These are phyloP conservation scores for Drosophila nr. perissopoda DNA, from an alignment of 2,888 invertebrate species.

Conservation along the genomic window DNA sequence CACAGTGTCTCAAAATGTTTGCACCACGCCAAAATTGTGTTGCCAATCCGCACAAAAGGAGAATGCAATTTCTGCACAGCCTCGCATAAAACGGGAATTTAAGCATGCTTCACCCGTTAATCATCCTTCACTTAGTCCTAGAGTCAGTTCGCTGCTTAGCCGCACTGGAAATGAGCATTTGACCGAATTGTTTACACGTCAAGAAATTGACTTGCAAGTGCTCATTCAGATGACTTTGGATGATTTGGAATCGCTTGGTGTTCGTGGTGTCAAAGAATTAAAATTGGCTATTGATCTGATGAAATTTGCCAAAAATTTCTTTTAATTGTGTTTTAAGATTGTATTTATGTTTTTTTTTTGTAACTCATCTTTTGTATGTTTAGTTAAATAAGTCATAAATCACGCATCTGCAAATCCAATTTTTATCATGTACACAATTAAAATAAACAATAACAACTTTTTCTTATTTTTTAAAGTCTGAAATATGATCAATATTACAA, in stretches of 20 bases:
- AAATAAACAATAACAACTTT: not conserved
- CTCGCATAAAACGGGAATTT: slow-evolving; percentile 19
- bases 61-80: not conserved
- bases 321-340: slow-evolving; percentile 25
- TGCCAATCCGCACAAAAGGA: not conserved
- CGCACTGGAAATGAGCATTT: slow-evolving; percentile 69
- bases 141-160: slow-evolving; percentile 56
- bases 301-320: slow-evolving; percentile 61
- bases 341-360: slow-evolving; percentile 4
- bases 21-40: not conserved
- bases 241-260: slow-evolving; percentile 72
- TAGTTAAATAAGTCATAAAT: not conserved
- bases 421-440: not conserved
- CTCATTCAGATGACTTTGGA: slow-evolving; percentile 65
- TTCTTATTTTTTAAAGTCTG: not conserved
- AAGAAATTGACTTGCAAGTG: slow-evolving; percentile 75
- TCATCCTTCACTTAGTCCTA: slow-evolving; percentile 63
- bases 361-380: slow-evolving; percentile 12
- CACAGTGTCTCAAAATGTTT: slow-evolving; percentile 4
- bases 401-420: not conserved
- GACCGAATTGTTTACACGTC: slow-evolving; percentile 69
- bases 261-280: slow-evolving; percentile 66
- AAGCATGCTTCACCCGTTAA: slow-evolving; percentile 59
- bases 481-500: not conserved
- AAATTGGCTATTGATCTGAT: slow-evolving; percentile 56